Evolutionary conservation across 2,888 invertebrate genomes (phyloP).

Genomic region (Mythimna pallens): DNA sequence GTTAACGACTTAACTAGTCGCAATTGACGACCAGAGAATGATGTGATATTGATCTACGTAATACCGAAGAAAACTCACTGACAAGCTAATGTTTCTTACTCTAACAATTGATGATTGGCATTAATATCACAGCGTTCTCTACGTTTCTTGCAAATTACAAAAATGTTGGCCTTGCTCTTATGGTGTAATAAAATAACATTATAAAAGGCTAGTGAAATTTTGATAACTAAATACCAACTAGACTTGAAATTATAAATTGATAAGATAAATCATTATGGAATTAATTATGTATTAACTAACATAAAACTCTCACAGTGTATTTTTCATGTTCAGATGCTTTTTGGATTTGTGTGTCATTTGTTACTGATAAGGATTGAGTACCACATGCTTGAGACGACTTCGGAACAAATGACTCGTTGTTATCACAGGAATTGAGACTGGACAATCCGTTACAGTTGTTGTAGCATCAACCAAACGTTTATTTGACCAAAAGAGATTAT

Average conservation of each 20-base stretch:
- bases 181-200: constrained; percentile 85
- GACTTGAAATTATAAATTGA: constrained; percentile 85
- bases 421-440: constrained; percentile 51
- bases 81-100: constrained; percentile 1
- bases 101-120: constrained; percentile 43
- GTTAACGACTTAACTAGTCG: constrained; percentile 66
- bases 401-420: constrained; percentile 19
- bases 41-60: constrained; percentile 63
- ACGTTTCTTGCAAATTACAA: constrained; percentile 75
- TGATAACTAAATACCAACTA: constrained; percentile 89
- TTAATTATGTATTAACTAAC: constrained; percentile 69
- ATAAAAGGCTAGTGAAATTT: constrained; percentile 91
- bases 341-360: constrained; percentile 50
- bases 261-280: constrained; percentile 79
- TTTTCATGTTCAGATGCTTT: constrained; percentile 55
- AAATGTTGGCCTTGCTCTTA: constrained; percentile 86
- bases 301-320: constrained; percentile 47
- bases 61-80: constrained; percentile 17
- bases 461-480: neutral
- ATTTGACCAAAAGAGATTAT: neutral
- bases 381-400: constrained; percentile 58
- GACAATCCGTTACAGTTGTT: constrained; percentile 2
- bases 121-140: constrained; percentile 69
- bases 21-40: constrained; percentile 65
- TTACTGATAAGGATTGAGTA: constrained; percentile 49